These are phyloP conservation scores for Galeopsomyia nigrocyanea DNA, from an alignment of 2,888 invertebrate genomes.

Conservation along the genomic window DNA sequence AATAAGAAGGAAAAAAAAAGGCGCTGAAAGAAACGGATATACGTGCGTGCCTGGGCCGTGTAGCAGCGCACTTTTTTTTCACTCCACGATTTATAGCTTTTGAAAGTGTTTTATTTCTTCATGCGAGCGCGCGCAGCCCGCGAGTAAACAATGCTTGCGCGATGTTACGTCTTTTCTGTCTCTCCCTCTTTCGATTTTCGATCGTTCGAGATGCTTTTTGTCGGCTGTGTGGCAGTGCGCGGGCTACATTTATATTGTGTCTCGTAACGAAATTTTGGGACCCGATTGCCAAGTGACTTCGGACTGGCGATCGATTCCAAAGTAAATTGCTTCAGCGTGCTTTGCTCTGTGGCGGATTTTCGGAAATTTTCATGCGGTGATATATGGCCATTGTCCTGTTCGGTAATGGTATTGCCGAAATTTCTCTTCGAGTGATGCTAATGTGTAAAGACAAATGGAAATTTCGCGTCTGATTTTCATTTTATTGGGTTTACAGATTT, in stretches of 20 bases:
- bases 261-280: no score
- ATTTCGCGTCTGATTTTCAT: no score
- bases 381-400: neutral
- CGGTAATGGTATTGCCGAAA: no score
- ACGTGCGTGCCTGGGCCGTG: constrained; percentile 15
- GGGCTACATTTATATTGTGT: no score
- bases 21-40: neutral
- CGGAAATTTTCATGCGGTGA: neutral
- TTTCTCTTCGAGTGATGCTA: no score
- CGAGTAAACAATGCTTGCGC: constrained; percentile 33
- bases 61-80: constrained; percentile 10
- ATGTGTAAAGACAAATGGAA: no score
- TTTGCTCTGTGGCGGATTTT: no score
- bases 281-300: no score
- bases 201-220: no score
- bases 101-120: constrained; percentile 43
- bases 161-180: constrained; percentile 1
- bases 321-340: neutral
- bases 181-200: no score
- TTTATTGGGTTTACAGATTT: no score
- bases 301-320: neutral
- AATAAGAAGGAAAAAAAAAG: constrained; percentile 6
- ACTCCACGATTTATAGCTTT: constrained; percentile 31
- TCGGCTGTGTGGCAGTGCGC: no score
- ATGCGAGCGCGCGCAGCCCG: constrained; percentile 2